Evolutionary conservation across 1,140 invertebrate species (phyloP).

Genomic region (Sminthurides bifidus): DNA sequence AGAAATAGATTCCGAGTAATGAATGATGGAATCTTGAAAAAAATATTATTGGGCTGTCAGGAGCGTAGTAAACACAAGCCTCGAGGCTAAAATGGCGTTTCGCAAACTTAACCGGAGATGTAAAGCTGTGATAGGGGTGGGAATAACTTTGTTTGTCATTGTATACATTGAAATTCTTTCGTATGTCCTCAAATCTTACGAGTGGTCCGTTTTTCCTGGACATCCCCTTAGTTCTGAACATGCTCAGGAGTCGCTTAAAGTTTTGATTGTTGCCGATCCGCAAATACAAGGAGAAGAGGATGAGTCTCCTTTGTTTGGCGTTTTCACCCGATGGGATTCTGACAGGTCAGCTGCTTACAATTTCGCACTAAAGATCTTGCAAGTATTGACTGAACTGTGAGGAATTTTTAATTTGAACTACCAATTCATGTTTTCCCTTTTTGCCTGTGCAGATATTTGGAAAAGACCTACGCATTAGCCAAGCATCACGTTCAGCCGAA

Average conservation of each 20-base stretch:
- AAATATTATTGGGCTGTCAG: no score
- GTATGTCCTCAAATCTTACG: no score
- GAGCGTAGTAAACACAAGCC: no score
- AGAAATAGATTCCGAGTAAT: no score
- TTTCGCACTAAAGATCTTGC: background rate
- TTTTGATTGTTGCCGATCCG: constrained; percentile 81
- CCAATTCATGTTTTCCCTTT: constrained; percentile 4
- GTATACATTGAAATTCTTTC: no score
- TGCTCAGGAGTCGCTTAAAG: constrained; percentile 44
- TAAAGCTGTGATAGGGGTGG: no score
- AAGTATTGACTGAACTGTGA: background rate
- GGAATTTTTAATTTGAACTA: background rate
- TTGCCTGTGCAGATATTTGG: constrained; percentile 54
- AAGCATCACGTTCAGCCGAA: constrained; percentile 62
- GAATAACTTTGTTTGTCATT: no score
- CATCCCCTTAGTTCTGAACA: no score
- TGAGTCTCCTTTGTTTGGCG: constrained; percentile 46
- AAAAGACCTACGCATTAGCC: constrained; percentile 61
- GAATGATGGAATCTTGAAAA: no score
- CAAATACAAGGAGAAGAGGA: constrained; percentile 55
- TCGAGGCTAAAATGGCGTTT: no score
- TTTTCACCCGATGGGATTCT: constrained; percentile 58
- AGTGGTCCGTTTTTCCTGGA: no score
- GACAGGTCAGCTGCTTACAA: constrained; percentile 50
- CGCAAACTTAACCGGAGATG: no score